A percentile compares a stretch with the other conserved stretches of the same genome.
phyloP scores from a whole-genome alignment of 2,888 invertebrate genomes.

The Byasa hedistus region DNA sequence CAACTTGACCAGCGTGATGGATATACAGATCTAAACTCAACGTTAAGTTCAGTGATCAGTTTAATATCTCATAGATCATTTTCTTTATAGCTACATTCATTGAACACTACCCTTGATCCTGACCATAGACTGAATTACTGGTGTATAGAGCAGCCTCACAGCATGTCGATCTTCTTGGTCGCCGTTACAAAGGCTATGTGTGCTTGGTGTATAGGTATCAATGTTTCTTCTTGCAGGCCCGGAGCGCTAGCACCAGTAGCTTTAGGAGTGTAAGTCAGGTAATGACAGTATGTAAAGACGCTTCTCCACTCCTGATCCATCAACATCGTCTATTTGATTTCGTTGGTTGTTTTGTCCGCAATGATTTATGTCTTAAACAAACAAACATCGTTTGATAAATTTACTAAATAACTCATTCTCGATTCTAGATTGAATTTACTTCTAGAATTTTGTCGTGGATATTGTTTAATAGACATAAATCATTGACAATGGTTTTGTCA shows the following conservation, averaged over 20 bases:
- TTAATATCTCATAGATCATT: no score
- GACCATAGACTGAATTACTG: conserved; percentile 39
- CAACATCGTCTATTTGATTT: conserved; percentile 53
- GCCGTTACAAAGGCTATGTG: conserved; percentile 56
- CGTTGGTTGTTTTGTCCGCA: conserved; percentile 54
- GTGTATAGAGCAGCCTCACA: conserved; percentile 41
- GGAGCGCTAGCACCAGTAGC: conserved; percentile 93
- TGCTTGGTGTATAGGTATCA: conserved; percentile 78
- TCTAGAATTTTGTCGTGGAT: background rate
- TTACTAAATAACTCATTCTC: no score
- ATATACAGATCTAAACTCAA: no score
- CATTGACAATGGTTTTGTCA: conserved; percentile 57
- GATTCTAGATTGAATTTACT: background rate
- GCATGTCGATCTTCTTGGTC: conserved; percentile 76
- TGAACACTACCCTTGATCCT: background rate
- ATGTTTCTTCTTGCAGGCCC: conserved; percentile 87
- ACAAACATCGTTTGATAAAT: background rate
- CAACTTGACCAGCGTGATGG: no score
- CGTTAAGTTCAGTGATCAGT: no score
- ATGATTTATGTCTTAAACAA: conserved; percentile 50
- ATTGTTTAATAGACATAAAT: conserved; percentile 40
- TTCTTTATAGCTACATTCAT: no score
- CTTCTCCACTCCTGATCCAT: conserved; percentile 66
- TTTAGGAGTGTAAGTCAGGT: conserved; percentile 95
- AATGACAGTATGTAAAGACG: conserved; percentile 61